Conservation (phyloP, 2,797 vertebrate species). For the Euphonia xanthogaster region DNA sequence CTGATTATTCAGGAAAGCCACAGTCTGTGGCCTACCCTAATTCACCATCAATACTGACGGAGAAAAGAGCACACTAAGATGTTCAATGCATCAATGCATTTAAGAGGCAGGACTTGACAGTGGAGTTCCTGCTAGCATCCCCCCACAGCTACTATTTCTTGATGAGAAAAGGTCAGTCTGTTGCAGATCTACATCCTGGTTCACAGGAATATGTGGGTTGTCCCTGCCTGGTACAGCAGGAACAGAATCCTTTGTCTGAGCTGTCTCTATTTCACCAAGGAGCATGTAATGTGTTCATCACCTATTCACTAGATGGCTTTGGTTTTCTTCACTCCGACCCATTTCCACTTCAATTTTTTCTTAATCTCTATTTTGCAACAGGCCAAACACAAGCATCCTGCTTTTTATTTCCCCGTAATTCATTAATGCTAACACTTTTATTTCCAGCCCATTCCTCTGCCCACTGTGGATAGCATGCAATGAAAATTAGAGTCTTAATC, state of each 20-base stretch:
- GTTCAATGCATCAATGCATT: background rate
- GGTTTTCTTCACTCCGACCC: background rate
- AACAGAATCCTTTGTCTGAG: background rate
- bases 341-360: background rate
- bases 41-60: rapidly evolving
- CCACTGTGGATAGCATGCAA: background rate
- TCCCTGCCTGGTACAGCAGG: rapidly evolving
- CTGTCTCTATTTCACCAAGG: background rate
- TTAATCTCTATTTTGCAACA: background rate
- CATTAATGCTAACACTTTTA: background rate
- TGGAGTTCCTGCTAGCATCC: background rate
- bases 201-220: background rate
- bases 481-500: background rate
- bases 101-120: background rate
- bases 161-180: background rate
- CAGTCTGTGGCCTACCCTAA: background rate
- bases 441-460: background rate
- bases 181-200: background rate
- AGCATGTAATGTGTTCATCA: background rate
- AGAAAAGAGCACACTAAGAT: background rate
- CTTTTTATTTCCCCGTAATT: background rate
- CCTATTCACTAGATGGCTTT: background rate
- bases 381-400: background rate
- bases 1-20: background rate
- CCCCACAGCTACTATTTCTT: background rate